Conservation (phyloP, 2,797 vertebrate genomes). For the Pseudochaenichthys georgianus region DNA sequence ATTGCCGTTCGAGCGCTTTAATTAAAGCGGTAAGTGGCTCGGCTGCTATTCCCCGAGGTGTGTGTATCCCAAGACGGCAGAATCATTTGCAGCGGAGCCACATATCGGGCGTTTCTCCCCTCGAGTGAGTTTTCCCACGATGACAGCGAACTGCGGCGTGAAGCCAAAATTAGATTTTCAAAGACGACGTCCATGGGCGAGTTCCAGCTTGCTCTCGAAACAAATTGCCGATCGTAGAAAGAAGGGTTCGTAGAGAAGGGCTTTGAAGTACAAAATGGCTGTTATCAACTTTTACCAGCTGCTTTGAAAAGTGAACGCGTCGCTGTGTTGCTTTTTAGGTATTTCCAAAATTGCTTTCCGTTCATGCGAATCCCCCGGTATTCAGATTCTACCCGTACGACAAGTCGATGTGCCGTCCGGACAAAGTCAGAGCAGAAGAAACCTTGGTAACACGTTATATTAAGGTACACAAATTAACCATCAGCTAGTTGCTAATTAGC, state of each 20-base stretch:
- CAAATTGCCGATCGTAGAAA: conserved; percentile 60
- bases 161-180: conserved; percentile 68
- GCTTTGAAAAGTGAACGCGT: conserved; percentile 57
- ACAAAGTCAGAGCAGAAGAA: conserved; percentile 54
- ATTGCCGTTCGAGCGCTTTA: conserved; percentile 65
- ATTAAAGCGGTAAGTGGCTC: conserved; percentile 67
- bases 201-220: conserved; percentile 30
- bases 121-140: conserved; percentile 65
- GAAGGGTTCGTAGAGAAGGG: conserved; percentile 57
- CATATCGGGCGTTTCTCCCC: conserved; percentile 39
- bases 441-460: no score
- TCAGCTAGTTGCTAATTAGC: no score
- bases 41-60: conserved; percentile 60
- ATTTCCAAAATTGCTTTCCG: conserved; percentile 57
- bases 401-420: conserved; percentile 56
- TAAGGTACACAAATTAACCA: no score
- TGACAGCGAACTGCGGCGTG: conserved; percentile 60
- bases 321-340: conserved; percentile 51
- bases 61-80: conserved; percentile 62
- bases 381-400: conserved; percentile 69
- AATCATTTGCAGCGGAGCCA: conserved; percentile 51
- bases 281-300: conserved; percentile 82
- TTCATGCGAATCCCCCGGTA: conserved; percentile 70
- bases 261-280: conserved; percentile 79
- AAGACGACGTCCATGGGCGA: conserved; percentile 65